A percentile compares a stretch with the other conserved stretches of the same genome.
These are phyloP conservation scores for Alethe castanea DNA, from an alignment of 2,113 vertebrate species.

Conservation along the genomic window DNA sequence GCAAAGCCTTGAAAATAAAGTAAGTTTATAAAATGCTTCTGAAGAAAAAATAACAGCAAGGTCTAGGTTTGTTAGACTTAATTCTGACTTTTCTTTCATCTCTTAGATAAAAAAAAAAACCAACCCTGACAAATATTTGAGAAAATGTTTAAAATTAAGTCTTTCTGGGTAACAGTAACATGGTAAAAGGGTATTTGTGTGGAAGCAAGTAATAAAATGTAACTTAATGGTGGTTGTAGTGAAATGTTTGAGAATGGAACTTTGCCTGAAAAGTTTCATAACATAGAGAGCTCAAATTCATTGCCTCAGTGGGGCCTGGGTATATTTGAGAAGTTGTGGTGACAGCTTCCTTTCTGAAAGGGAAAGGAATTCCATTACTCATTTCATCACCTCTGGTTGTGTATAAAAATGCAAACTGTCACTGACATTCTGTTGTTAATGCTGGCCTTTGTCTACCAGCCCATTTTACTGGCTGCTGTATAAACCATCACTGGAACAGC, in stretches of 20 bases:
- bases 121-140: rapidly evolving
- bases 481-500: not conserved
- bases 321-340: not conserved
- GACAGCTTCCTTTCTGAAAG: not conserved
- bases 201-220: not conserved
- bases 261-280: not conserved
- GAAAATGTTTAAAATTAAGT: not conserved
- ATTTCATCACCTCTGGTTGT: not conserved
- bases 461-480: not conserved
- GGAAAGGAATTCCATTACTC: not conserved
- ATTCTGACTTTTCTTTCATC: not conserved
- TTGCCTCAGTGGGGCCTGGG: not conserved
- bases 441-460: not conserved
- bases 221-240: not conserved
- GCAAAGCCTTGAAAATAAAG: not conserved
- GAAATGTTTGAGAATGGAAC: not conserved
- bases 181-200: not conserved
- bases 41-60: not conserved
- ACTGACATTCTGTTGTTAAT: not conserved
- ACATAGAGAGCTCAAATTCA: not conserved
- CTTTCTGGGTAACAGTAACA: not conserved
- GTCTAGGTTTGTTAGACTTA: not conserved
- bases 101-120: not conserved
- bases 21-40: not conserved
- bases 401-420: not conserved